Percentiles rank a stretch among this genome's conserved stretches.
phyloP scores from a whole-genome alignment of 2,888 invertebrate genomes.

The Fabriciana adippe region DNA sequence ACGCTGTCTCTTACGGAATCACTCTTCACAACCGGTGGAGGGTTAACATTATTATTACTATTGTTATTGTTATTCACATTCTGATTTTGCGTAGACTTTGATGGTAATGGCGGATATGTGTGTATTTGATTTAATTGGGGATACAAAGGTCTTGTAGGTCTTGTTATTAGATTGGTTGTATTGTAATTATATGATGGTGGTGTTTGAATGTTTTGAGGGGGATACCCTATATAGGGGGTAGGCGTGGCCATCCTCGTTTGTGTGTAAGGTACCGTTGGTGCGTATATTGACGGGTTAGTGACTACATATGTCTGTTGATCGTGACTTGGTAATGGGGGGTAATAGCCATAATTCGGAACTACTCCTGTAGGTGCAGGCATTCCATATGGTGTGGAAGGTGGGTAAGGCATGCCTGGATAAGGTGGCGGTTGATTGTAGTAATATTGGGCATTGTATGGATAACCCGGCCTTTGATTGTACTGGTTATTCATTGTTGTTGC shows the following conservation, averaged over 20 bases:
- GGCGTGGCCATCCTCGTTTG: slow-evolving; percentile 72
- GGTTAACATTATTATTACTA: slow-evolving; percentile 44
- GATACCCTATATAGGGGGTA: slow-evolving; percentile 58
- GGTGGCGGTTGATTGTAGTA: slow-evolving; percentile 59
- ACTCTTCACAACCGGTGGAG: slow-evolving; percentile 47
- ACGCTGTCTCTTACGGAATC: slow-evolving; percentile 57
- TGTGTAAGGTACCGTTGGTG: slow-evolving; percentile 60
- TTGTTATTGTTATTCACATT: slow-evolving; percentile 43
- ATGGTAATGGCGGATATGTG: slow-evolving; percentile 54
- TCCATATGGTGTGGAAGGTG: slow-evolving; percentile 59
- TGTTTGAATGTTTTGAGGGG: slow-evolving; percentile 44
- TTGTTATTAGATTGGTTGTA: slow-evolving; percentile 71
- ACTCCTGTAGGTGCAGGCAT: slow-evolving; percentile 59
- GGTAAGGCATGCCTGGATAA: slow-evolving; percentile 61
- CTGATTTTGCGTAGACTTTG: slow-evolving; percentile 33
- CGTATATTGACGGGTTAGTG: slow-evolving; percentile 55
- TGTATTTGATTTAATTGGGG: slow-evolving; percentile 64
- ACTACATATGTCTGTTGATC: slow-evolving; percentile 54
- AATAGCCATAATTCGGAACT: slow-evolving; percentile 55
- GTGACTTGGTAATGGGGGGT: slow-evolving; percentile 49
- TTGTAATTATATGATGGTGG: slow-evolving; percentile 59
- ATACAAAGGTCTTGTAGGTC: slow-evolving; percentile 65
- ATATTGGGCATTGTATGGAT: slow-evolving; percentile 58
- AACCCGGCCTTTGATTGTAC: slow-evolving; percentile 68
- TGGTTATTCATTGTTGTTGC: slow-evolving; percentile 68